Base-by-base conservation (phyloP, 2,797 vertebrate genomes). In the Rhinoraja longicauda region DNA sequence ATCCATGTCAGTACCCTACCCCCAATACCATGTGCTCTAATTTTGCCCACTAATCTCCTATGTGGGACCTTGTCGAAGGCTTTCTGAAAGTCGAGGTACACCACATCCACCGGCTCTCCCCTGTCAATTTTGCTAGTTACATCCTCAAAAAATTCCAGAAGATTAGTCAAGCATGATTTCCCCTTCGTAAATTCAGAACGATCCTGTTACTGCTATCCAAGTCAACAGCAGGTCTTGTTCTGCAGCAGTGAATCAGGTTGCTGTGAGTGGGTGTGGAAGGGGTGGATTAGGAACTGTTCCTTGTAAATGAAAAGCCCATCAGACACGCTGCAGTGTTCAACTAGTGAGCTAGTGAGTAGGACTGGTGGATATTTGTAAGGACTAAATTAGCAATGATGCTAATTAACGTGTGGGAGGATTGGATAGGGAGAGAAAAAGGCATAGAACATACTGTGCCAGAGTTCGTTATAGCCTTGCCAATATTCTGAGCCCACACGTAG, bases 381-480 rank as follows among this genome's bases (percentile, higher is more conserved):
- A 57, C 67, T 15, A 26, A 92, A 53, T 92, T 73, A 70, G 90
- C 36, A 92, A 75, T 75, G 26, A n/a, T 75, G 24, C 36, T 92
- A 92, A 88, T 72, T 45, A 91, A 29, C 39, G 13, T 88, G 72
- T 92, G 90, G 64, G 70, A 75, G 72, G 67, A 45, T 91, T 6
- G 5, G 70, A 24, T 73, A 21, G 82, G 82, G 57, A 59, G 57
- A 86, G 13, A 64, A n/a, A 64, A 62, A n/a, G 13, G 15, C 57
- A 32, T n/a, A 86, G 57, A 32, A 64, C 62, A 59, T 86, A 32
- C 3, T 88, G n/a, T 88, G 84, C 15, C 7, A 2, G 84, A 32
- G 59, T 32, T 29, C 13, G 57, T 29, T 17, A 57, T 62, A 62
- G 82, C 1, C 9, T 17, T 67, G 15, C n/a, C 17, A 36, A 0